These are phyloP conservation scores for Catamblyrhynchus diadema DNA, from an alignment of 2,797 vertebrate species.

Conservation along the genomic window DNA sequence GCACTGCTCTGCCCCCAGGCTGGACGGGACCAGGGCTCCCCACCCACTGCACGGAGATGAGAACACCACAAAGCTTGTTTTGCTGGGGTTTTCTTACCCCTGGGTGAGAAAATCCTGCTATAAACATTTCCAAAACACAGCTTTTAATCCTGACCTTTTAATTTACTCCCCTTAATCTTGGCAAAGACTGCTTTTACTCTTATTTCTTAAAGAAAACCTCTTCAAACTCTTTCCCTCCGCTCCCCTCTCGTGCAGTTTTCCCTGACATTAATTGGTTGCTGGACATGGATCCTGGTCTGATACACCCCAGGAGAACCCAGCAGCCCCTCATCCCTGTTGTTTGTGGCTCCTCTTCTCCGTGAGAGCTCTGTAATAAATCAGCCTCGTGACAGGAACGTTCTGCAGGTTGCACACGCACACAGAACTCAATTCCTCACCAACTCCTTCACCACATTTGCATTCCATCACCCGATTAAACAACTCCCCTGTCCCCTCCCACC, in stretches of 20 bases:
- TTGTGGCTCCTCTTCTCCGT: neutral
- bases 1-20: neutral
- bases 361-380: neutral
- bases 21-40: fast-evolving
- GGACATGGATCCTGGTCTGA: neutral
- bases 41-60: fast-evolving
- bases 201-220: neutral
- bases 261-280: neutral
- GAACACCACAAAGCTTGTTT: neutral
- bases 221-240: neutral
- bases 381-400: neutral
- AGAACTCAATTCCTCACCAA: neutral
- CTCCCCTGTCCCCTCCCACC: neutral
- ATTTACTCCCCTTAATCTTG: neutral
- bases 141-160: neutral
- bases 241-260: neutral
- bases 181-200: neutral
- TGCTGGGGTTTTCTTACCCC: fast-evolving
- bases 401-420: neutral
- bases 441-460: neutral
- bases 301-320: neutral
- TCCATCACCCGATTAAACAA: fast-evolving
- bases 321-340: neutral
- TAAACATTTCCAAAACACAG: neutral
- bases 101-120: neutral